Percentiles rank a stretch among this genome's conserved stretches.
phyloP scores from a whole-genome alignment of 1,140 invertebrate species.

The Tetranychus cinnabarinus region DNA sequence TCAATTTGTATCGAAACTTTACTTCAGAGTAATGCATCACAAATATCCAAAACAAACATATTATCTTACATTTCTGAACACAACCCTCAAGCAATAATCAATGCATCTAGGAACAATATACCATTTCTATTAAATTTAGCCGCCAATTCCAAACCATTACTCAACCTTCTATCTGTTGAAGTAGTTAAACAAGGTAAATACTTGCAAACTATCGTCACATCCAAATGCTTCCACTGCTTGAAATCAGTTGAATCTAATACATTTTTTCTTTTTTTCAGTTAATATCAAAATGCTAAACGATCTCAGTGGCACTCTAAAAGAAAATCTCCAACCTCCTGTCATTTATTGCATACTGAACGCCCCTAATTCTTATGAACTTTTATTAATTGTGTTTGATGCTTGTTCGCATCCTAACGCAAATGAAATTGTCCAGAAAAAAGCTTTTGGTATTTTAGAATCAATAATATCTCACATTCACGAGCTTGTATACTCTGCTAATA shows the following conservation, averaged over 20 bases:
- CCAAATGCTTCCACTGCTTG: no score
- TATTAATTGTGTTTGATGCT: slow-evolving; percentile 4
- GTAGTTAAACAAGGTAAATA: slow-evolving; percentile 1
- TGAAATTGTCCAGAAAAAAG: not conserved
- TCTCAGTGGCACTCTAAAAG: not conserved
- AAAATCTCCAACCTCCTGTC: slow-evolving; percentile 1
- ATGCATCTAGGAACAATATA: slow-evolving; percentile 5
- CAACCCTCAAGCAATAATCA: slow-evolving; percentile 8
- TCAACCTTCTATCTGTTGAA: slow-evolving; percentile 4
- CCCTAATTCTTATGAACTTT: slow-evolving; percentile 5
- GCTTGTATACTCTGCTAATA: not conserved
- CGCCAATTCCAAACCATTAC: slow-evolving; percentile 5
- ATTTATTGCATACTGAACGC: slow-evolving; percentile 7
- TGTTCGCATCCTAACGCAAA: not conserved
- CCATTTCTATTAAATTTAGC: slow-evolving; percentile 6
- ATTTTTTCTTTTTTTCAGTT: slow-evolving; percentile 1
- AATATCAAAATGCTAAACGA: slow-evolving; percentile 6
- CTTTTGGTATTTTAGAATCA: slow-evolving; percentile 1
- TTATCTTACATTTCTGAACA: slow-evolving; percentile 8
- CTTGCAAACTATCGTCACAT: no score
- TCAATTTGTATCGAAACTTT: slow-evolving; percentile 5
- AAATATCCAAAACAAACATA: slow-evolving; percentile 1
- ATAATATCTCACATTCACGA: slow-evolving; percentile 5
- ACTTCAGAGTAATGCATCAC: not conserved
- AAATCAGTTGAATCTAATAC: no score